Evolutionary conservation across 2,113 vertebrate species (phyloP).

Genomic region (Zosterops borbonicus): DNA sequence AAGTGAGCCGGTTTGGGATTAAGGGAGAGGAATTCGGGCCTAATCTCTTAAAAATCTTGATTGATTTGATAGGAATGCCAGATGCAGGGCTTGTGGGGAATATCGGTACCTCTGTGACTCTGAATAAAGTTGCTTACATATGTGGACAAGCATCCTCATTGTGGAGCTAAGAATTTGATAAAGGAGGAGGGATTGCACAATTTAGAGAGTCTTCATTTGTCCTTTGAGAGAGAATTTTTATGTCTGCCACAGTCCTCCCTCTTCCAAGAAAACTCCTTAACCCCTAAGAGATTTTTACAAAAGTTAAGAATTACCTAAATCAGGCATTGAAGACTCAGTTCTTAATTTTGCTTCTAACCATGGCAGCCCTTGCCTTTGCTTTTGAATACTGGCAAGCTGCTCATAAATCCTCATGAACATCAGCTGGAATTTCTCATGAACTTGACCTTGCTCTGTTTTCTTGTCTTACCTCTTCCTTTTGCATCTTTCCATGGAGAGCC

Average conservation of each 20-base stretch:
- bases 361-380: not conserved
- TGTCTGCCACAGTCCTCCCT: not conserved
- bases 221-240: not conserved
- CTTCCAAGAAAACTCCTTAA: not conserved
- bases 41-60: conserved; percentile 10
- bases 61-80: not conserved
- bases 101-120: not conserved
- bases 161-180: not conserved
- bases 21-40: not conserved
- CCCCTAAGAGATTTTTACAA: not conserved
- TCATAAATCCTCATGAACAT: not conserved
- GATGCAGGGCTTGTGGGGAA: not conserved
- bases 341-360: not conserved
- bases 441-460: not conserved
- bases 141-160: not conserved
- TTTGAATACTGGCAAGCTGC: not conserved
- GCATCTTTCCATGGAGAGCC: not conserved
- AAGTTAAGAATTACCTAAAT: not conserved
- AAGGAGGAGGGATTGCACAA: not conserved
- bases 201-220: not conserved
- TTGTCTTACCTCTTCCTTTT: not conserved
- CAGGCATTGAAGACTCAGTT: not conserved
- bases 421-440: not conserved
- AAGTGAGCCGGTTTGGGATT: not conserved
- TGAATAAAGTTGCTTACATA: not conserved